Evolutionary conservation across 2,113 vertebrate species (phyloP), one percentile per base, ranked within the genome.

Genomic region (Eptesicus fuscus): DNA sequence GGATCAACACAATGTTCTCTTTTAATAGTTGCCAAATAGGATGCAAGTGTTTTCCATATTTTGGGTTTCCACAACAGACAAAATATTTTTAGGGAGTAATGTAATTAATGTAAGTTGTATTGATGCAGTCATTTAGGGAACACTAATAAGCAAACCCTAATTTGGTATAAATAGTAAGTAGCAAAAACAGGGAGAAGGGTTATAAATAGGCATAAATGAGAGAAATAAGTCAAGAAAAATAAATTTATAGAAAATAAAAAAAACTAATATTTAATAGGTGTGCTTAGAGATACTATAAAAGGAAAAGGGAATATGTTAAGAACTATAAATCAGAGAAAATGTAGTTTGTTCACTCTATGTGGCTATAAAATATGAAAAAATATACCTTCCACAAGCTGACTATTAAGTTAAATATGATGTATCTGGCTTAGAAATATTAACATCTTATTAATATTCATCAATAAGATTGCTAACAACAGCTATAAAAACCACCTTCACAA

Each of bases 331-430:
- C 53, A 77, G 79, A 96, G 87, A 97, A 94, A 47, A 47, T 65
- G 89, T 67, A 20, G 35, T 44, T 93, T 97, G 35, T 85, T 97
- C 97, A 70, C 84, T 94, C 69, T 94, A 18, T 17, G 10, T n/a
- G 56, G 63, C 89, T 93, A 92, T 67, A 96, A 96, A 51, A 7
- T 84, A 94, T 49, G 93, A 56, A 67, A 97, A 97, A 93, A 63
- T 25, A 53, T 91, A 97, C 18, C 67, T 32, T 70, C 42, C 30
- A 71, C 14, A 95, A 98, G 89, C 49, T 69, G 28, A 65, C 61
- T 53, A 90, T 56, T 96, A 82, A 91, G 28, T 82, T n/a, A 77
- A 25, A 89, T n/a, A 59, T 78, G 88, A 89, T 91, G 53, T 83
- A 95, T 80, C 89, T 96, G 74, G 73, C 14, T 47, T 7, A 95